These are phyloP conservation scores for Ictalurus punctatus DNA, from an alignment of 2,113 vertebrate genomes.

Conservation along the genomic window DNA sequence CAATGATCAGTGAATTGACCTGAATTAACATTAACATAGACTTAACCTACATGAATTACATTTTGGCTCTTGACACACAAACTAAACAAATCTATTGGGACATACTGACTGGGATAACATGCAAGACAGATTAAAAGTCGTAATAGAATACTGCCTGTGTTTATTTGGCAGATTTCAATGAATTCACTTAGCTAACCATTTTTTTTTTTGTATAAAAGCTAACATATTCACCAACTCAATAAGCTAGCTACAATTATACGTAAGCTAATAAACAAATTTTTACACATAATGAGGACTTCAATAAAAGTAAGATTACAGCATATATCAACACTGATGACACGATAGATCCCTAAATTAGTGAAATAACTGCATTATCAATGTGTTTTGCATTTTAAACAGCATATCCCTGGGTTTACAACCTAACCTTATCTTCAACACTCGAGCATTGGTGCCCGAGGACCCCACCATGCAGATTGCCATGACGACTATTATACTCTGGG, in stretches of 20 bases:
- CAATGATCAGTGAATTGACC: neutral
- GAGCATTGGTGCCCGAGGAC: neutral
- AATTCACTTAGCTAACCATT: neutral
- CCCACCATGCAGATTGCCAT: neutral
- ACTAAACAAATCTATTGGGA: neutral
- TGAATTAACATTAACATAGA: neutral
- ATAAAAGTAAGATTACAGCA: neutral
- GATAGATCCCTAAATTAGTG: too few relatives aligned
- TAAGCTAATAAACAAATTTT: neutral
- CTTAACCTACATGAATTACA: neutral
- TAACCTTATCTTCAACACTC: neutral
- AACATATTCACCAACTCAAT: neutral
- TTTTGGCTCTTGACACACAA: neutral
- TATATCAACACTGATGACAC: too few relatives aligned
- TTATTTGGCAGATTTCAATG: neutral
- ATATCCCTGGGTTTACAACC: neutral
- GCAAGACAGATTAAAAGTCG: neutral
- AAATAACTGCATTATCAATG: neutral
- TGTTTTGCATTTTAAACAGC: too few relatives aligned
- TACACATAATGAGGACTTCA: neutral
- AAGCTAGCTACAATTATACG: neutral
- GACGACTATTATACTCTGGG: neutral
- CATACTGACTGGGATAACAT: neutral
- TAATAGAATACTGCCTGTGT: neutral
- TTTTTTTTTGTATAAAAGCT: neutral